Percentiles rank a stretch among this genome's conserved stretches.
These are phyloP conservation scores for Leptinotarsa juncta DNA, from an alignment of 2,888 invertebrate species.

Conservation along the genomic window DNA sequence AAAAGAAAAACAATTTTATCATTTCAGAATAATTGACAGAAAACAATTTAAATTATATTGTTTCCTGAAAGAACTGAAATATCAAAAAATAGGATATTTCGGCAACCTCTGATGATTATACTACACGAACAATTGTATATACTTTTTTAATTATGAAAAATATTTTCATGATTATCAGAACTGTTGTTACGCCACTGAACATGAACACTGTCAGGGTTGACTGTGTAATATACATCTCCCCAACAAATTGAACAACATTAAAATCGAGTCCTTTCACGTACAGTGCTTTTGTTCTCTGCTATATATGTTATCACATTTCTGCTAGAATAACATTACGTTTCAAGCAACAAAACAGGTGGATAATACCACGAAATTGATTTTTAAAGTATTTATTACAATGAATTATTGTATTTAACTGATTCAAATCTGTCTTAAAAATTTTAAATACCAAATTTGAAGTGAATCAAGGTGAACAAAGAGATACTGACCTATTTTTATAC, in stretches of 20 bases:
- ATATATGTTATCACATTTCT: neutral
- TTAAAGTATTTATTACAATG: neutral
- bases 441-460: too few species aligned
- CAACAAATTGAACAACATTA: slow-evolving; percentile 42
- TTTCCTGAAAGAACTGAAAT: too few species aligned
- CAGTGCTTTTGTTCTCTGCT: slow-evolving; percentile 29
- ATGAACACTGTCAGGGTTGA: slow-evolving; percentile 2
- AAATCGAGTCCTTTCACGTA: slow-evolving; percentile 37
- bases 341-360: neutral
- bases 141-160: too few species aligned
- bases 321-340: neutral
- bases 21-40: too few species aligned
- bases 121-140: too few species aligned
- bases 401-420: neutral
- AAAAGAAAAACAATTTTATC: too few species aligned
- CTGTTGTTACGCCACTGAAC: slow-evolving; percentile 22
- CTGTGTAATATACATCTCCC: slow-evolving; percentile 40
- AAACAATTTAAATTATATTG: too few species aligned
- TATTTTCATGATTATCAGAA: neutral
- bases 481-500: too few species aligned
- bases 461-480: too few species aligned
- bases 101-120: too few species aligned
- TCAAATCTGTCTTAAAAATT: too few species aligned
- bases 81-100: too few species aligned
- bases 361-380: neutral